Evolutionary conservation across 1,140 invertebrate species (phyloP).

Genomic region (Tetragonula clypearis): DNA sequence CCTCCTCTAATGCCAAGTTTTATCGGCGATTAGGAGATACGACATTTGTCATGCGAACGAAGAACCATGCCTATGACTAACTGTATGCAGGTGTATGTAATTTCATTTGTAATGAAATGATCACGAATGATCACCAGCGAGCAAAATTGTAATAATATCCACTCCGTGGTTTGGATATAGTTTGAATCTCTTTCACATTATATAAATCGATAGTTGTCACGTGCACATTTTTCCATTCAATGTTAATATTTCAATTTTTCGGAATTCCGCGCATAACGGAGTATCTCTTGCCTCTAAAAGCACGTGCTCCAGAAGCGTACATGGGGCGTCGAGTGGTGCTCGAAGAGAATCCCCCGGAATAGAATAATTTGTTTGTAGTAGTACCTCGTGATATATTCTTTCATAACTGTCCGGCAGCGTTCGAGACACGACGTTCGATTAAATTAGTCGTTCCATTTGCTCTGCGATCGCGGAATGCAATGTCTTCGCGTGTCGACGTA

Average conservation of each 20-base stretch:
- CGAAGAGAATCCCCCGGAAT: not conserved
- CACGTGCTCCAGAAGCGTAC: not conserved
- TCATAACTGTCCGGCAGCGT: not conserved
- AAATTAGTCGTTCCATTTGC: conserved; percentile 17
- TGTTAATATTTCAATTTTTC: not conserved
- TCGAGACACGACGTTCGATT: not conserved
- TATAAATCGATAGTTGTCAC: not conserved
- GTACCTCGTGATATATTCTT: conserved; percentile 14
- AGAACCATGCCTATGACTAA: not conserved
- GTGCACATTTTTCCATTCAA: not conserved
- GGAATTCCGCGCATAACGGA: not conserved
- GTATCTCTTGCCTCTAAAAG: not conserved
- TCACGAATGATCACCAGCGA: not conserved
- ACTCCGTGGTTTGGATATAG: not conserved
- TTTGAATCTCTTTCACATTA: not conserved
- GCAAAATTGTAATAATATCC: not conserved
- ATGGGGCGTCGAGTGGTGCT: not conserved
- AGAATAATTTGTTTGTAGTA: not conserved
- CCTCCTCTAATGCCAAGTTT: not conserved
- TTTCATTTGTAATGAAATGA: not conserved
- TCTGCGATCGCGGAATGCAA: not conserved
- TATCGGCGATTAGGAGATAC: not conserved
- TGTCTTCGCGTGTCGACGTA: not conserved
- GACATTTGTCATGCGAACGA: not conserved
- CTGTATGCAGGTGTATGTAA: not conserved